Base-by-base conservation (phyloP, 2,797 vertebrate species). In the Margarornis squamiger region DNA sequence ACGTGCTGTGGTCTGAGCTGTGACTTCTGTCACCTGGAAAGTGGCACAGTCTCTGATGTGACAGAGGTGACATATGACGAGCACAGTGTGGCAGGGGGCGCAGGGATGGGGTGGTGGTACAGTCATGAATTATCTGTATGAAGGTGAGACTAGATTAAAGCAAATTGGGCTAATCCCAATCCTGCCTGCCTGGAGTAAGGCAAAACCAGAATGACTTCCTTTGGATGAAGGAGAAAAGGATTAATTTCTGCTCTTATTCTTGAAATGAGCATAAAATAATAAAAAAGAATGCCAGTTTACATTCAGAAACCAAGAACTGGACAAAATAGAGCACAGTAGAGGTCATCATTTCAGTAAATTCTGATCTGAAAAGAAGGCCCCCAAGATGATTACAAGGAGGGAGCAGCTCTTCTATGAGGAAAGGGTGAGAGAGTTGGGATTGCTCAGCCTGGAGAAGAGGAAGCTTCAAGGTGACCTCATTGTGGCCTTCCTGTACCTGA, bases 211-310 rank as follows among this genome's bases (percentile, higher is more conserved):
- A n/a, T 22, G 32, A 20, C 7, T 73, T 93, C n/a, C 15, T 17
- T 62, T 48, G 55, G 51, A 36, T 66, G 16, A 73, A 66, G 24
- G 24, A 39, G 54, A 51, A 73, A 59, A 43, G n/a, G 29, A 41
- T 46, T 46, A 7, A 38, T 81, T 87, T 93, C 34, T 88, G 89
- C 5, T 66, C 75, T 89, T 78, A 9, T 61, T 91, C 91, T 88
- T 29, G 17, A 51, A 68, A 57, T n/a, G 20, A 90, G 29, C 45
- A 52, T 32, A 76, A 67, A 65, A 48, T 58, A 34, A 23, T 48
- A 43, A 19, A 23, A 20, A 20, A 84, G n/a, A 71, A 74, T 34
- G 48, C 4, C 3, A 10, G 5, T 79, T 81, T 65, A 14, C 51
- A 18, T 57, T 79, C 45, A 68, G 70, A 68, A 66, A 46, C 1